Evolutionary conservation across 2,113 vertebrate species (phyloP), one percentile per base, ranked within the genome.

Genomic region (Solea solea): DNA sequence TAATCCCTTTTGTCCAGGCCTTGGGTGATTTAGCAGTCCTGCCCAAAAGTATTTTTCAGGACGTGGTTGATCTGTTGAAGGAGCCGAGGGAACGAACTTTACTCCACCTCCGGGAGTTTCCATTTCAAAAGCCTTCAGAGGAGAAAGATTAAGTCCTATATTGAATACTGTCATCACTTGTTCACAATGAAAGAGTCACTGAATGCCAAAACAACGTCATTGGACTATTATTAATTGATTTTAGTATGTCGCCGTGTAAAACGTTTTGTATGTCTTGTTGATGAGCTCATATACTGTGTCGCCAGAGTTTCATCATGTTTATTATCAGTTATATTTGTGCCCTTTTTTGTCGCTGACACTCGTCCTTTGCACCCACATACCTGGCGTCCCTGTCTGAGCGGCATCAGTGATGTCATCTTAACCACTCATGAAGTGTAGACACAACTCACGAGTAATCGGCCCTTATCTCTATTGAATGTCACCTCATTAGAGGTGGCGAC

Each of bases 351-450:
- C 41, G 64, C 54, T 71, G 76, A 53, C 72, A 67, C 72, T 69
- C 60, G 54, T 80, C 65, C 74, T 60, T 27, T 66, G 1, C 21
- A 21, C 21, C 21, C 21, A 21, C 49, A 42, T 50, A 69, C 71
- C 73, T 82, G 78, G 75, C 63, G 61, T 82, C 63, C 49, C 71
- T 54, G 67, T 68, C 74, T 9, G 8, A 48, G 67, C 46, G 62
- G 81, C 72, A 60, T 56, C 54, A 69, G 54, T 90, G 84, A 91
- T 80, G 89, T 91, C 86, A 93, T 80, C 55, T 65, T 45, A 80
- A 66, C 72, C 77, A 57, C 55, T 81, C 5, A 34, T 34, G 34
- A 34, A 1, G 34, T 34, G 34, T 34, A 34, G 34, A 34, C 34
- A 34, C 34, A 34, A 34, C 34, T 34, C 34, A 34, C 34, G 3